Evolutionary conservation across 2,797 vertebrate genomes (phyloP).

Genomic region (Todus mexicanus): DNA sequence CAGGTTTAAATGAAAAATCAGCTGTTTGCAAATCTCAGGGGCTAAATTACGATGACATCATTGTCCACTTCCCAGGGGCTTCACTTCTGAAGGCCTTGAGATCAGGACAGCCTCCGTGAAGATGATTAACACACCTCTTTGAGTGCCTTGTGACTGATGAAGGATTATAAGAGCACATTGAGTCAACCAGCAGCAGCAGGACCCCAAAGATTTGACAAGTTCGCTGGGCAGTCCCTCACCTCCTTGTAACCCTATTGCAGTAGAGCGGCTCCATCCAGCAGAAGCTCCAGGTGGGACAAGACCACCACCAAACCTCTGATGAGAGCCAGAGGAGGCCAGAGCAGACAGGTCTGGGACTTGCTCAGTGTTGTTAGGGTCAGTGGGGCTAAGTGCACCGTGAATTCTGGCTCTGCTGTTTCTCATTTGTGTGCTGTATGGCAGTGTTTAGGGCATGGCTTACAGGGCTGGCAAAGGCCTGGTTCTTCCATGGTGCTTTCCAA

Average conservation of each 20-base stretch:
- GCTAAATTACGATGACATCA: not conserved
- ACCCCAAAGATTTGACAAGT: not conserved
- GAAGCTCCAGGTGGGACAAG: not conserved
- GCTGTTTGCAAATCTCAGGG: not conserved
- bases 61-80: not conserved
- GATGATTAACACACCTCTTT: not conserved
- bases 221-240: rapidly evolving
- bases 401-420: not conserved
- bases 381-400: rapidly evolving
- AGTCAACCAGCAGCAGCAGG: not conserved
- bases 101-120: not conserved
- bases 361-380: not conserved
- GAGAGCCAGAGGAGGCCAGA: not conserved
- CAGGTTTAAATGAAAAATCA: not conserved
- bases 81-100: not conserved
- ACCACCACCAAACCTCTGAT: not conserved
- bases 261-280: not conserved
- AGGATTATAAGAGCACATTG: rapidly evolving
- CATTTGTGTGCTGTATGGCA: not conserved
- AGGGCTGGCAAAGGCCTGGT: not conserved
- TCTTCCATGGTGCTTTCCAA: not conserved
- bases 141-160: not conserved
- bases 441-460: not conserved
- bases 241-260: not conserved
- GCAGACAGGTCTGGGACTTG: not conserved